These are phyloP conservation scores for Pristionchus mayeri DNA, from an alignment of 2,888 invertebrate genomes.

Conservation along the genomic window DNA sequence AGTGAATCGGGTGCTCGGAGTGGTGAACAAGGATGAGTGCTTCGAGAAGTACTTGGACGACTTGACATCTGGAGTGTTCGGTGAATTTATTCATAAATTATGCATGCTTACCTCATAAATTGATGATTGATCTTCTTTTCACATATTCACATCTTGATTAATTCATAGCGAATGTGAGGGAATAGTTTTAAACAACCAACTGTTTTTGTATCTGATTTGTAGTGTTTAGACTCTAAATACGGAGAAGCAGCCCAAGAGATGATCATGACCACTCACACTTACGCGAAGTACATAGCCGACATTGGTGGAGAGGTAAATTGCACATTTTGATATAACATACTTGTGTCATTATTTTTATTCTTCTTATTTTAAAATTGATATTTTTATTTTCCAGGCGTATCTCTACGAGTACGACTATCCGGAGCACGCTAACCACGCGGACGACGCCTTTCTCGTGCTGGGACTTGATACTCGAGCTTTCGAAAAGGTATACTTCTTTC, in stretches of 20 bases:
- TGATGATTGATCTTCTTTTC: too few relatives aligned
- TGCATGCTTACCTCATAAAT: too few relatives aligned
- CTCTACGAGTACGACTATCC: constrained; percentile 45
- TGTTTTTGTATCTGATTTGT: too few relatives aligned
- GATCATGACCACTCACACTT: neutral
- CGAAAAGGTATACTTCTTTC: constrained; percentile 20
- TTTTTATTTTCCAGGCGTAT: neutral
- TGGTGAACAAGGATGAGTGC: neutral
- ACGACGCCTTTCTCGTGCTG: neutral
- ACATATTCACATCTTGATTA: neutral
- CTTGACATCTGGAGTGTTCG: neutral
- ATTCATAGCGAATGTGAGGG: too few relatives aligned
- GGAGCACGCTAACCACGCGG: neutral
- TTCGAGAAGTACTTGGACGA: neutral
- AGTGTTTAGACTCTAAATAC: neutral
- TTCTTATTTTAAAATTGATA: too few relatives aligned
- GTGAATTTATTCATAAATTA: neutral
- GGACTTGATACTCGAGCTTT: neutral
- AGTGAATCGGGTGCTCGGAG: neutral
- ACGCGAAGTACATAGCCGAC: neutral
- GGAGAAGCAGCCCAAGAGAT: neutral
- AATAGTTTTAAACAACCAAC: too few relatives aligned
- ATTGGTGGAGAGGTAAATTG: constrained; percentile 30
- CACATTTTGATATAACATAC: too few relatives aligned
- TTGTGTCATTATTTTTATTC: too few relatives aligned